Evolutionary conservation across 1,140 invertebrate species (phyloP).

Genomic region (Formica selysi): DNA sequence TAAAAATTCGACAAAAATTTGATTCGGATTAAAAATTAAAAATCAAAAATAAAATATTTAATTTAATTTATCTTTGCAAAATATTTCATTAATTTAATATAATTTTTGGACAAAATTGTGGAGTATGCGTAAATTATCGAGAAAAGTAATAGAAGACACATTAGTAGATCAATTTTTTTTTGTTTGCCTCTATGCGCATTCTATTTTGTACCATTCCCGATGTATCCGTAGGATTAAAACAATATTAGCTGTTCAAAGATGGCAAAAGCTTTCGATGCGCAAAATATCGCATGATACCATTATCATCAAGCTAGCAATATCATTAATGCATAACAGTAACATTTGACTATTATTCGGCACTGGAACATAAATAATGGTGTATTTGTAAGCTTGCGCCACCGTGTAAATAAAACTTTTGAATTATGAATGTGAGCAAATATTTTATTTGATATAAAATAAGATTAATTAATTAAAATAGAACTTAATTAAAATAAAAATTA

Average conservation of each 20-base stretch:
- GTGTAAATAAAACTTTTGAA: conserved; percentile 7
- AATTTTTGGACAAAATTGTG: neutral
- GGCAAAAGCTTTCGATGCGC: conserved; percentile 5
- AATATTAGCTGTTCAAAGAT: conserved; percentile 8
- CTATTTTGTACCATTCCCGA: neutral
- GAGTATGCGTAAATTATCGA: neutral
- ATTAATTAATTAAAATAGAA: no score
- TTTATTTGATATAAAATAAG: no score
- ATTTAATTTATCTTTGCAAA: no score
- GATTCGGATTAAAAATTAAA: no score
- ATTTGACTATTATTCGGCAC: neutral
- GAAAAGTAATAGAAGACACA: neutral
- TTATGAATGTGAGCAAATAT: neutral
- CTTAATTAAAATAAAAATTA: no score
- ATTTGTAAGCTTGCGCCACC: neutral
- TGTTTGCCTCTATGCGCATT: neutral
- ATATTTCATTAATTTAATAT: neutral
- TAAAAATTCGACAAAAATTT: no score
- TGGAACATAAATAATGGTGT: neutral
- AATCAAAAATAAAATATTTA: no score
- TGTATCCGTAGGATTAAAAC: conserved; percentile 12
- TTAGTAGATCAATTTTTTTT: conserved; percentile 26
- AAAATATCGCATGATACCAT: conserved; percentile 24
- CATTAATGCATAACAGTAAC: conserved; percentile 18
- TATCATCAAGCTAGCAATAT: conserved; percentile 30